Conservation (phyloP, 2,797 vertebrate species). For the Danio choprae region DNA sequence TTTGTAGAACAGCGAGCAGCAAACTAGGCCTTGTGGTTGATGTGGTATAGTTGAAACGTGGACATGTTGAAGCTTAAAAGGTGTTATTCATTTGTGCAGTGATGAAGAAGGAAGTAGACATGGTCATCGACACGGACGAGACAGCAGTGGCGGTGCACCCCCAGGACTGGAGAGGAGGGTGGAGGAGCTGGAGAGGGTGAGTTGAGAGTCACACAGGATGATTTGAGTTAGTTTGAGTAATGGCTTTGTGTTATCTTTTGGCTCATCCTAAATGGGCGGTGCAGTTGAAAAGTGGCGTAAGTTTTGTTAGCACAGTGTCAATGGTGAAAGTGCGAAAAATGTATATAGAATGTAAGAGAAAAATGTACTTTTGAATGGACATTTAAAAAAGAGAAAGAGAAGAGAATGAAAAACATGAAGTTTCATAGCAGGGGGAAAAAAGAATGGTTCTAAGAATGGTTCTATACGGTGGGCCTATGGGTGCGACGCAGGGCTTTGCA, state of each 20-base stretch:
- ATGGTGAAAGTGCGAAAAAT: too few species aligned
- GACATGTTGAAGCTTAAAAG: conserved; percentile 6
- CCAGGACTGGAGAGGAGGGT: conserved; percentile 87
- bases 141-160: conserved; percentile 72
- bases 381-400: too few species aligned
- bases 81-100: conserved; percentile 30
- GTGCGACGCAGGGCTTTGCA: too few species aligned
- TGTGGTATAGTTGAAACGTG: neutral
- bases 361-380: too few species aligned
- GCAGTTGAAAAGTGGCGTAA: neutral
- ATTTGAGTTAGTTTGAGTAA: neutral
- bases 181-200: conserved; percentile 95
- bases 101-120: conserved; percentile 86
- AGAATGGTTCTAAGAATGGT: too few species aligned
- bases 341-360: too few species aligned
- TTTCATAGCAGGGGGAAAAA: too few species aligned
- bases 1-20: too few species aligned
- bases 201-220: neutral
- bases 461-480: too few species aligned
- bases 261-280: neutral
- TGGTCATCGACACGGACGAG: conserved; percentile 77
- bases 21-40: conserved; percentile 12
- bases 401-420: too few species aligned
- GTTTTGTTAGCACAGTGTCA: neutral
- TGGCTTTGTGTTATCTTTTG: neutral